Conservation (phyloP, 2,797 vertebrate species). For the Sciurus vulgaris region DNA sequence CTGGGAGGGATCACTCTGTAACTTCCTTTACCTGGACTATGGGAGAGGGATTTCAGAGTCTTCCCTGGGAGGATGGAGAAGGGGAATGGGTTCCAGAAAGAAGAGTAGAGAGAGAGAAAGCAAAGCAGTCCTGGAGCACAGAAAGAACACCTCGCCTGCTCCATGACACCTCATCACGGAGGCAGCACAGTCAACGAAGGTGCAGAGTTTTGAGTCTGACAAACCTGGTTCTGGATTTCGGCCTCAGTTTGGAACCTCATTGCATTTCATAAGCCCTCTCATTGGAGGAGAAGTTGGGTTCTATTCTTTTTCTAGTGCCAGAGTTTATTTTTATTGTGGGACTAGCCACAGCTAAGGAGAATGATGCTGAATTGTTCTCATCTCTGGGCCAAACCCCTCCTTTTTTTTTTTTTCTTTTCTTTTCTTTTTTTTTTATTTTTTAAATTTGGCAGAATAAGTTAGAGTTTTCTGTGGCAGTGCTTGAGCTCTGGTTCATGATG, state of each 20-base stretch:
- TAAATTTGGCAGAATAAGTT: neutral
- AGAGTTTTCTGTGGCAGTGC: neutral
- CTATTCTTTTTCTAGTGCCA: neutral
- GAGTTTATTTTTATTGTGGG: neutral
- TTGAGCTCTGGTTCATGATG: neutral
- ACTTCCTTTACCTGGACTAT: fast-evolving
- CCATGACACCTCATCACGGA: fast-evolving
- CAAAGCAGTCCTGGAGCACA: neutral
- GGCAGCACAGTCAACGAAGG: too few species aligned
- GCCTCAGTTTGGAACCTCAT: neutral
- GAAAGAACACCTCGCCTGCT: fast-evolving
- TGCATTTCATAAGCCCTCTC: fast-evolving
- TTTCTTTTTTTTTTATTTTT: too few species aligned
- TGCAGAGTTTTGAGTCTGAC: neutral
- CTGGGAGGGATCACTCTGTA: neutral
- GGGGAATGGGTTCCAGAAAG: neutral
- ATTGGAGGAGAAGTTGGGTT: neutral
- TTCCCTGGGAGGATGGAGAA: neutral
- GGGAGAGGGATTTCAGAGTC: neutral
- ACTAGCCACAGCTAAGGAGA: neutral
- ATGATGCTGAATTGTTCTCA: neutral
- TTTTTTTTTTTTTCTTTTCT: neutral
- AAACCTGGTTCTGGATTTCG: neutral
- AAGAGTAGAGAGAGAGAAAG: neutral
- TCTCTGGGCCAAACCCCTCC: neutral